Evolutionary conservation across 2,888 invertebrate genomes (phyloP).

Genomic region (Tineola bisselliella): DNA sequence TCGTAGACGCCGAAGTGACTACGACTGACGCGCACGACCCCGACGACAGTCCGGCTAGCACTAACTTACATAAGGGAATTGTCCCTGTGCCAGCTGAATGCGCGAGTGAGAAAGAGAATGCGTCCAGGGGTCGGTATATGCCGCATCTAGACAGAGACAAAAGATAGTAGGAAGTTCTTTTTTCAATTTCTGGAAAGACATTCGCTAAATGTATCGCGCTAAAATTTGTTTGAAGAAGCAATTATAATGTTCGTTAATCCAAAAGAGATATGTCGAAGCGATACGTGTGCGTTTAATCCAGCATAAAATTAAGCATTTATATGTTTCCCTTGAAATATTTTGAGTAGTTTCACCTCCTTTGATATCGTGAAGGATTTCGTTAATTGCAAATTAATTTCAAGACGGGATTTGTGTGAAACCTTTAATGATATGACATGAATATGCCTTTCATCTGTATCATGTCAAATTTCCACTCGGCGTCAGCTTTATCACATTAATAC

Average conservation of each 20-base stretch:
- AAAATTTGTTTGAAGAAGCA: conserved; percentile 59
- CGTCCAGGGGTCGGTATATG: conserved; percentile 41
- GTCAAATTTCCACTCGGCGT: background rate
- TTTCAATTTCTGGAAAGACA: conserved; percentile 35
- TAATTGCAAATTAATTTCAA: conserved; percentile 3
- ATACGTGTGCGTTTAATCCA: background rate
- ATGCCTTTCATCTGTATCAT: background rate
- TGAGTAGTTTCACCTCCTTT: background rate
- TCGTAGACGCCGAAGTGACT: background rate
- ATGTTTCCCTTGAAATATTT: background rate
- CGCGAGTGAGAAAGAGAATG: conserved; percentile 39
- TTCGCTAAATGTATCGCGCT: conserved; percentile 35
- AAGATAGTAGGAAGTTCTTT: conserved; percentile 23
- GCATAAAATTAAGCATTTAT: background rate
- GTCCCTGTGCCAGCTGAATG: conserved; percentile 45
- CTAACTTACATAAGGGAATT: conserved; percentile 66
- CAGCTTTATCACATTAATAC: background rate
- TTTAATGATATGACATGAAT: background rate
- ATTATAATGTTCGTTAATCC: conserved; percentile 42
- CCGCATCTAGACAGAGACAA: conserved; percentile 39
- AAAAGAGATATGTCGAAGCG: background rate
- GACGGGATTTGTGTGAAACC: conserved; percentile 10
- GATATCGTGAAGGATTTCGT: background rate
- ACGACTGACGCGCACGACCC: conserved; percentile 32
- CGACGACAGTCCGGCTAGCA: conserved; percentile 31